These are phyloP conservation scores for Pseudocheirus occidentalis DNA, from an alignment of 2,797 vertebrate species.

Conservation along the genomic window DNA sequence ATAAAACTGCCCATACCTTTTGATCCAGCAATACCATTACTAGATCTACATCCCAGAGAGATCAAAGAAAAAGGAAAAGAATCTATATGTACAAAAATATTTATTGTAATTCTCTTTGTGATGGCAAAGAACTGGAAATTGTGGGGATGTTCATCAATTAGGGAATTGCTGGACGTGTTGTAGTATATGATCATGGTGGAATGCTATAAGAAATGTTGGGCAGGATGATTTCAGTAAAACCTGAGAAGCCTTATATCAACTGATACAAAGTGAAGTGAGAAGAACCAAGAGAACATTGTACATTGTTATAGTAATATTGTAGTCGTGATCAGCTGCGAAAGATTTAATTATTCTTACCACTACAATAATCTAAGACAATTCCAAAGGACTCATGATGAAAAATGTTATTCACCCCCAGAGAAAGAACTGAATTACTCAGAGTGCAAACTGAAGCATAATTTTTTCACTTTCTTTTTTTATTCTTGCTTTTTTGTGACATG, in stretches of 20 bases:
- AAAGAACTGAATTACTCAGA: neutral
- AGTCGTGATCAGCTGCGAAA: too few species aligned
- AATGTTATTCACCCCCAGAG: neutral
- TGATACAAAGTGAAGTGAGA: too few species aligned
- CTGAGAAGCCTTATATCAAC: too few species aligned
- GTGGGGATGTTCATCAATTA: too few species aligned
- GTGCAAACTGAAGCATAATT: neutral
- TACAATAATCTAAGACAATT: too few species aligned
- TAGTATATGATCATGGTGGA: too few species aligned
- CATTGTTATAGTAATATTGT: too few species aligned
- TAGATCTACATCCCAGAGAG: neutral
- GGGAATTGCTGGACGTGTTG: too few species aligned
- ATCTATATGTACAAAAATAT: neutral
- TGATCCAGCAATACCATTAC: neutral
- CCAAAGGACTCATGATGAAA: neutral
- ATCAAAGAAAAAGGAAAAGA: neutral
- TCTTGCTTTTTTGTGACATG: neutral
- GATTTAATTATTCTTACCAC: too few species aligned
- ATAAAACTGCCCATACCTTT: neutral
- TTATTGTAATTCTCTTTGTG: neutral
- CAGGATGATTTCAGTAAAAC: too few species aligned
- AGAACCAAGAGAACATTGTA: too few species aligned
- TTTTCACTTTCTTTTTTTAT: neutral
- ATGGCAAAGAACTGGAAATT: neutral
- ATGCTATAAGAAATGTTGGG: too few species aligned